Percentiles rank a stretch among this genome's conserved stretches.
These are phyloP conservation scores for Rhinolophus ferrumequinum DNA, from an alignment of 2,113 vertebrate species.

Conservation along the genomic window DNA sequence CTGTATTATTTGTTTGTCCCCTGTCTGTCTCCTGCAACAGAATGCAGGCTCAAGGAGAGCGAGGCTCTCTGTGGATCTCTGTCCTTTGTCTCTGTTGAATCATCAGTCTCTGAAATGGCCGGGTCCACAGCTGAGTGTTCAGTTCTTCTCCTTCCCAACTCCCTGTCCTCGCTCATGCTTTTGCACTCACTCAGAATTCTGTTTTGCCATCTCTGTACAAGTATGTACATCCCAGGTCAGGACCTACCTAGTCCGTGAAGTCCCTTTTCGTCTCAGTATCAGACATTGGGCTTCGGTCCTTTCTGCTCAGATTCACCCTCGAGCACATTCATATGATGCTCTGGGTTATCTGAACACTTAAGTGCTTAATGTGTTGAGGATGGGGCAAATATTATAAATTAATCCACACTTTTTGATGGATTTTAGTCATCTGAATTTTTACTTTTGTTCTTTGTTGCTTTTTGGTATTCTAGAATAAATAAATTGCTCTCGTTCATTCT, in stretches of 20 bases:
- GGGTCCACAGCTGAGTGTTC: not conserved
- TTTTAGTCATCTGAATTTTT: conserved; percentile 19
- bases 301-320: not conserved
- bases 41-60: not conserved
- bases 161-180: not conserved
- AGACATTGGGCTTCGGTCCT: not conserved
- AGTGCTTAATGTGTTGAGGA: not conserved
- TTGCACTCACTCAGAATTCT: not conserved
- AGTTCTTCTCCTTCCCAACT: not conserved
- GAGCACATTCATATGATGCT: not conserved
- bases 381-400: not conserved
- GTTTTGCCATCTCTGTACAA: not conserved
- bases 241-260: not conserved
- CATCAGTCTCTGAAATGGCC: not conserved
- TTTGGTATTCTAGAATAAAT: conserved; percentile 1
- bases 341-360: not conserved
- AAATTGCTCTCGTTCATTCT: conserved; percentile 60
- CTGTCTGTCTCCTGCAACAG: not conserved
- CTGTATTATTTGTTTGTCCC: not conserved
- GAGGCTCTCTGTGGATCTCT: not conserved
- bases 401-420: conserved; percentile 2
- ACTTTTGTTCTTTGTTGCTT: not conserved
- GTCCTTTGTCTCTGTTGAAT: not conserved
- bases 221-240: not conserved
- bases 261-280: not conserved